Conservation (phyloP, 2,113 vertebrate genomes). For the Gopherus evgoodei region DNA sequence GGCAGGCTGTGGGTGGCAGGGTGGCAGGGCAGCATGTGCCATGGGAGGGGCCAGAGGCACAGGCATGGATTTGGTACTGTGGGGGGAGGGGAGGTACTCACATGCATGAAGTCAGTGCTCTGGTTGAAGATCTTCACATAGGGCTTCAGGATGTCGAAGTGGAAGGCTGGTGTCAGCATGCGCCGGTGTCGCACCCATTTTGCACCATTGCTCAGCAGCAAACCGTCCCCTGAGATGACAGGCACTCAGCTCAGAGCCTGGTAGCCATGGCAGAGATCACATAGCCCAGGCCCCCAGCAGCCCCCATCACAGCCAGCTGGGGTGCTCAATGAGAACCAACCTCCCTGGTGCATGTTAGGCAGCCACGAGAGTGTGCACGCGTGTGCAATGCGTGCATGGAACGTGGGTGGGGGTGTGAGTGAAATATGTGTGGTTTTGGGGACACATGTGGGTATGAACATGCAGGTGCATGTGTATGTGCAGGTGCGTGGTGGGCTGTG, state of each 20-base stretch:
- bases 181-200: conserved; percentile 86
- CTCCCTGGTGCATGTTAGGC: too few relatives aligned
- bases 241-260: background rate
- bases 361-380: background rate
- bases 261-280: background rate
- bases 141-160: conserved; percentile 87
- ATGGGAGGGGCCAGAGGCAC: background rate
- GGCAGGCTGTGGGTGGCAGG: too few relatives aligned
- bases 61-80: background rate
- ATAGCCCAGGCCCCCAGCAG: background rate
- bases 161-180: conserved; percentile 89
- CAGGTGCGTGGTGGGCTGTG: too few relatives aligned
- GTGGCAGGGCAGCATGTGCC: background rate
- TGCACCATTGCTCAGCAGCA: conserved; percentile 85
- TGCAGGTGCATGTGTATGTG: too few relatives aligned
- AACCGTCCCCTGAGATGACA: conserved; percentile 81
- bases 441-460: too few relatives aligned
- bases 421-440: too few relatives aligned
- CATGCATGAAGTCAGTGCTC: conserved; percentile 84
- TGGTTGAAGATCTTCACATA: conserved; percentile 86
- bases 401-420: too few relatives aligned
- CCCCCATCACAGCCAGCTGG: background rate
- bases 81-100: conserved; percentile 61
- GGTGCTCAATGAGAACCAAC: fast-evolving
- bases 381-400: too few relatives aligned